phyloP scores from a whole-genome alignment of 2,888 invertebrate genomes.

The Zygaena filipendulae region DNA sequence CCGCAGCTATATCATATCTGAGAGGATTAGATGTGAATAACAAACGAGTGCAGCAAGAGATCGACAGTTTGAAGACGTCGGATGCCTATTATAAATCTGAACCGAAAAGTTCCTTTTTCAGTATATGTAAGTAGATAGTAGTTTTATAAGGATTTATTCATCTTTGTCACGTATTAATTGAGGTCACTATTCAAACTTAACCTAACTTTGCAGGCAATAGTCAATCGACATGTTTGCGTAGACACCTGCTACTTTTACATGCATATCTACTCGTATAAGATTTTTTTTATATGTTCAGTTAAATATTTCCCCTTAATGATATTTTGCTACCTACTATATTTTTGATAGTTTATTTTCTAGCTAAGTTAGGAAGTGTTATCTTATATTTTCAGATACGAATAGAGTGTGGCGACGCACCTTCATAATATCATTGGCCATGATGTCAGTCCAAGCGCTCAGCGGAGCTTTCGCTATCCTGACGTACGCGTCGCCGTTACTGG shows the following conservation, averaged over 20 bases:
- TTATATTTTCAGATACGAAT: constrained; percentile 32
- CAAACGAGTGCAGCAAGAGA: constrained; percentile 30
- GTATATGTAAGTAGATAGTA: constrained; percentile 41
- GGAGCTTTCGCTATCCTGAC: constrained; percentile 36
- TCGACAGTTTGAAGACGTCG: constrained; percentile 32
- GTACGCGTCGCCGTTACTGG: constrained; percentile 34
- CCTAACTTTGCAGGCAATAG: no score
- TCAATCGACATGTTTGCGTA: no score
- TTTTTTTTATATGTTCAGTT: background rate
- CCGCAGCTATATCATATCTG: constrained; percentile 29
- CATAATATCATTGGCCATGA: constrained; percentile 22
- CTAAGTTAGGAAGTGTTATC: no score
- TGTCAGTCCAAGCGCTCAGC: constrained; percentile 27
- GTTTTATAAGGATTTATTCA: no score
- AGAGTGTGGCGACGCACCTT: constrained; percentile 32
- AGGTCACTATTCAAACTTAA: no score
- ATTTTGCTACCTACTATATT: no score
- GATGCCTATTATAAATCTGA: constrained; percentile 29
- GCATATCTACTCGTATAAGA: no score
- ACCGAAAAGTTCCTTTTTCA: constrained; percentile 28
- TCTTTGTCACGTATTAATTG: no score
- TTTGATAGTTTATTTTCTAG: no score
- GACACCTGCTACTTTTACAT: no score
- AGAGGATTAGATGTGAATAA: constrained; percentile 32
- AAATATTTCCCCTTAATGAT: no score